A percentile compares a stretch with the other conserved stretches of the same genome.
phyloP scores from a whole-genome alignment of 2,888 invertebrate species.

The Melanophora roralis region DNA sequence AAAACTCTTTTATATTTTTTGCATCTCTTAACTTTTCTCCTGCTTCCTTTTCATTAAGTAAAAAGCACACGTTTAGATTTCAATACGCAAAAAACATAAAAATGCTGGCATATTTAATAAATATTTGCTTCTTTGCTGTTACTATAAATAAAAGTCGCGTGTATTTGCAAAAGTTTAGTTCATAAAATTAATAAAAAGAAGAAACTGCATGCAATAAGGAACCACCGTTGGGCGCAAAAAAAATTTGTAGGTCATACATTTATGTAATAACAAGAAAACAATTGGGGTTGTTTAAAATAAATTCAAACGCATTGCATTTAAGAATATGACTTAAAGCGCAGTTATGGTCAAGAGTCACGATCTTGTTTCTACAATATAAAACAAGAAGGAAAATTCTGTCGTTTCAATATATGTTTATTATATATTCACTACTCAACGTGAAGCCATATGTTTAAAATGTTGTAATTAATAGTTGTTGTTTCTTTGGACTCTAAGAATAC shows the following conservation, averaged over 20 bases:
- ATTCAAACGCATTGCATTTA: conserved; percentile 3
- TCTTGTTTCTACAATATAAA: background rate
- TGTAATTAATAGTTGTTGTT: conserved; percentile 34
- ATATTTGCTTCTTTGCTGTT: background rate
- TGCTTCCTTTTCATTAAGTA: background rate
- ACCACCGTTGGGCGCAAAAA: conserved; percentile 4
- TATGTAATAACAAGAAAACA: background rate
- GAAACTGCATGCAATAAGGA: background rate
- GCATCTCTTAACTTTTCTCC: no score
- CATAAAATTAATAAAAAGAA: background rate
- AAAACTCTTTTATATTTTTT: no score
- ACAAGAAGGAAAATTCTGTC: background rate
- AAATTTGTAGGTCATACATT: conserved; percentile 26
- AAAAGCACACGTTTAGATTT: background rate
- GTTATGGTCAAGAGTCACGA: conserved; percentile 47
- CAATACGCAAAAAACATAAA: background rate
- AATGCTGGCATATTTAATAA: conserved; percentile 12
- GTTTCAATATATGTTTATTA: background rate
- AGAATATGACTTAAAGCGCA: conserved; percentile 28
- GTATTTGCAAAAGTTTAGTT: background rate
- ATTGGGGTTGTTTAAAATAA: background rate
- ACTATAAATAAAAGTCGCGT: conserved; percentile 21
- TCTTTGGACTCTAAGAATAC: background rate
- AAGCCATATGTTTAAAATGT: background rate
- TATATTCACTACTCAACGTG: background rate